Conservation (phyloP, 2,888 invertebrate genomes). For the Eilema sororculum region DNA sequence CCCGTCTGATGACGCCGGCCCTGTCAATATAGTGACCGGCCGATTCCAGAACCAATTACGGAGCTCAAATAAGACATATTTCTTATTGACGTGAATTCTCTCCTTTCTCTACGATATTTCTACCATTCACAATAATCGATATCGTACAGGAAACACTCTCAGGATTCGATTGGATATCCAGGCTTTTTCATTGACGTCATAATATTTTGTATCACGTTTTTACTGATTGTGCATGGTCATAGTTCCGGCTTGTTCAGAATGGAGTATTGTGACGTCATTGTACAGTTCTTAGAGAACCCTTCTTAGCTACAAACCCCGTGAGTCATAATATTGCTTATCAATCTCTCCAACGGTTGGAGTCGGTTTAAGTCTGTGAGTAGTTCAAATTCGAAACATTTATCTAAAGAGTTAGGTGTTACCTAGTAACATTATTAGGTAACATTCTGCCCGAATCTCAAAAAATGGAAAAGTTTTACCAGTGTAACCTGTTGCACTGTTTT, state of each 20-base stretch:
- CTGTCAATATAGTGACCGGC: constrained; percentile 61
- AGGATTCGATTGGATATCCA: not conserved
- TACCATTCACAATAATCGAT: constrained; percentile 34
- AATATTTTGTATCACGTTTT: constrained; percentile 16
- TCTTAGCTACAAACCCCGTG: not conserved
- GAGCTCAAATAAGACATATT: constrained; percentile 64
- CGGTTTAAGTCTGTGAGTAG: not conserved
- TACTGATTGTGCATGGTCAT: not conserved
- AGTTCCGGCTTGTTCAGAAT: constrained; percentile 5
- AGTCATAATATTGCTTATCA: not conserved
- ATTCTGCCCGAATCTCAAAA: too few species aligned
- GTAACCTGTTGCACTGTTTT: too few species aligned
- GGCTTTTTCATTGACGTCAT: constrained; percentile 30
- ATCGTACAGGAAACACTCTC: constrained; percentile 20
- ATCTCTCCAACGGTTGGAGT: not conserved
- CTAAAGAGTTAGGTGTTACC: not conserved
- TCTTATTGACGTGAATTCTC: constrained; percentile 47
- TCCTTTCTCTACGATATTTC: constrained; percentile 44
- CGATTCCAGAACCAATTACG: constrained; percentile 69
- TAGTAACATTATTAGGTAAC: too few species aligned
- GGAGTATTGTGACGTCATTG: not conserved
- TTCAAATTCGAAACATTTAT: too few species aligned
- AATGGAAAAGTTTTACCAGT: too few species aligned
- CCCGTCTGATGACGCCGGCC: constrained; percentile 58
- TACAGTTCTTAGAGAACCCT: not conserved